phyloP scores from a whole-genome alignment of 2,888 invertebrate species.

The Orthosia incerta region DNA sequence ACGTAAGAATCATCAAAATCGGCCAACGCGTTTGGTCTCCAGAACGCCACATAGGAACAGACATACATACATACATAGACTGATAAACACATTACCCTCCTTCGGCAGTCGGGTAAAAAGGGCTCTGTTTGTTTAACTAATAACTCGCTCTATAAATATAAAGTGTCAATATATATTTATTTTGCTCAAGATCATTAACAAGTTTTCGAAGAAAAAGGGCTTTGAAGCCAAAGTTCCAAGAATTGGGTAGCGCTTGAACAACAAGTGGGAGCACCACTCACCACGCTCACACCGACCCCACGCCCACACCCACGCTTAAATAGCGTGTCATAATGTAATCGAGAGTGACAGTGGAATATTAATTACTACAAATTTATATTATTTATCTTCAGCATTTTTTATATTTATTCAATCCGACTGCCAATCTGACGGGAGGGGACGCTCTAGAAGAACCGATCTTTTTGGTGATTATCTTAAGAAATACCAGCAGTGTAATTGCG shows the following conservation, averaged over 20 bases:
- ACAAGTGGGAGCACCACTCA: conserved; percentile 23
- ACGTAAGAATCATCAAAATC: no score
- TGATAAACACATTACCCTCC: no score
- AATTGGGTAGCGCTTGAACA: background rate
- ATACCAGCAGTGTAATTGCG: no score
- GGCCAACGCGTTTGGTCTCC: no score
- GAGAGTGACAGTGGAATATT: background rate
- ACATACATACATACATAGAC: no score
- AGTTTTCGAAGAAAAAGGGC: conserved; percentile 24
- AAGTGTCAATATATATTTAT: conserved; percentile 4
- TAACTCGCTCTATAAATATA: background rate
- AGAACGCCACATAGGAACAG: no score
- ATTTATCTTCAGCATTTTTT: no score
- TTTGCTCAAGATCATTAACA: conserved; percentile 16
- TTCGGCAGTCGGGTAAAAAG: background rate
- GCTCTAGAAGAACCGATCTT: background rate
- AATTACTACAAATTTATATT: background rate
- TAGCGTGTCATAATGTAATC: background rate
- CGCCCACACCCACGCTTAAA: conserved; percentile 19
- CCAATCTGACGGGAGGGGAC: no score
- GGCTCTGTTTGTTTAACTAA: background rate
- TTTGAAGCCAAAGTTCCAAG: background rate
- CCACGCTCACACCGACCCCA: no score
- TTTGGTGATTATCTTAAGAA: background rate
- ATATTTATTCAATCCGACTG: no score